Evolutionary conservation across 1,140 invertebrate species (phyloP), one percentile per base, ranked within the genome.

Genomic region (Trichonephila clavata): DNA sequence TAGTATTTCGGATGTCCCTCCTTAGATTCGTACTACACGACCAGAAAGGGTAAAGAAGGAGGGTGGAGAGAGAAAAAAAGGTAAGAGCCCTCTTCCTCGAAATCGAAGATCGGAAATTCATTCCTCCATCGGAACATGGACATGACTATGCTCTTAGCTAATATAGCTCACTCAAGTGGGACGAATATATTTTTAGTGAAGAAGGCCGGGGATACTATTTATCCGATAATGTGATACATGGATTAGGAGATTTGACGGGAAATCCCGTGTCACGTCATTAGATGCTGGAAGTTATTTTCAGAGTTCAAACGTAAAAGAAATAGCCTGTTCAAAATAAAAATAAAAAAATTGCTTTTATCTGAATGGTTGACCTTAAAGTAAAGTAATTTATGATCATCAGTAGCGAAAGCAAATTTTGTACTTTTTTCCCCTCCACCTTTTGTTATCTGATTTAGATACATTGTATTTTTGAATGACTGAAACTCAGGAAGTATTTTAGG

Each of bases 111-210:
- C 14, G 92, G 84, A 63, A 68, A 80, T 86, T 87, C 39, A 86
- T 84, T 80, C 92, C 84, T 21, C 24, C 43, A 71, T 6, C 80
- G 24, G 81, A 87, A 87, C 83, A 87, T 68, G 63, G 92, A 93
- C 92, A 93, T 61, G 84, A 93, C 92, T 86, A 93, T 84, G 92
- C 92, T 93, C 68, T 93, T 87, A 93, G 92, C 39, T 87, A 86
- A 86, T 86, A 68, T 92, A 61, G 61, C 10, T n/a, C 39, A 39
- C 32, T 50, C 57, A n/a, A 91, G 90, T 63, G 90, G 65, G 57
- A 80, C 68, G 61, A 60, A 90, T 90, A 90, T 90, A 80, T 91
- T 43, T 32, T 18, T 20, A 77, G 59, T 21, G 8, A 71, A 24
- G 32, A 60, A 90, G 68, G 27, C 32, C 7, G 32, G 59, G 59